Evolutionary conservation across 2,888 invertebrate genomes (phyloP), one percentile per base, ranked within the genome.

Genomic region (Andrena minutula): DNA sequence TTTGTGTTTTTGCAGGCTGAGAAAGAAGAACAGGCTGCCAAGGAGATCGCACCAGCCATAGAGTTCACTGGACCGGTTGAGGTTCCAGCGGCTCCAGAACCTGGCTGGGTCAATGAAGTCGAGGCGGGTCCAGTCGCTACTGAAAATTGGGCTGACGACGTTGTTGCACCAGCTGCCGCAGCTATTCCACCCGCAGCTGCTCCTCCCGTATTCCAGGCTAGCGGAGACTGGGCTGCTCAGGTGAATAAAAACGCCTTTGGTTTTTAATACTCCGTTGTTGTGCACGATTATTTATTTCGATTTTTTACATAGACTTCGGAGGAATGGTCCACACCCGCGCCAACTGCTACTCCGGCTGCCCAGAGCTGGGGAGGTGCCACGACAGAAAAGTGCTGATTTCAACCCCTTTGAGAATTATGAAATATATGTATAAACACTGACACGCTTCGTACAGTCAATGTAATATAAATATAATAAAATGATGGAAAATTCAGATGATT

Each of bases 1-100:
- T 23, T 35, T 16, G 2, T n/a, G n/a, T 72, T 51, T 47, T 75
- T 87, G 2, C 83, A 95, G 95, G 98, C 97, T 88, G 99, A 99
- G 94, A 99, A 99, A 95, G 99, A 99, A 91, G 99, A 99, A 94
- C 98, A 98, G 91, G 97, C 97, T 61, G 97, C 97, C 68, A 98
- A 98, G 94, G 98, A 98, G 94, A 95, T 96, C 89, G 95, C 96
- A 26, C 94, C 95, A 16, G 93, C 94, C 12, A 93, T 94, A 53
- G 95, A 95, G 83, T 95, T 95, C 75, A 94, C 94, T 41, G 92
- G 92, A n/a, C 89, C 92, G 6, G 93, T 94, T 35, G 94, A 92
- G 28, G 91, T 92, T 1, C 77, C 89, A 28, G 73, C 93, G 83
- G 86, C 93, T 79, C 53, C 92, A 72, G 96, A 96, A 56, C 94